Evolutionary conservation across 2,113 vertebrate genomes (phyloP).

Genomic region (Aphyosemion australe): DNA sequence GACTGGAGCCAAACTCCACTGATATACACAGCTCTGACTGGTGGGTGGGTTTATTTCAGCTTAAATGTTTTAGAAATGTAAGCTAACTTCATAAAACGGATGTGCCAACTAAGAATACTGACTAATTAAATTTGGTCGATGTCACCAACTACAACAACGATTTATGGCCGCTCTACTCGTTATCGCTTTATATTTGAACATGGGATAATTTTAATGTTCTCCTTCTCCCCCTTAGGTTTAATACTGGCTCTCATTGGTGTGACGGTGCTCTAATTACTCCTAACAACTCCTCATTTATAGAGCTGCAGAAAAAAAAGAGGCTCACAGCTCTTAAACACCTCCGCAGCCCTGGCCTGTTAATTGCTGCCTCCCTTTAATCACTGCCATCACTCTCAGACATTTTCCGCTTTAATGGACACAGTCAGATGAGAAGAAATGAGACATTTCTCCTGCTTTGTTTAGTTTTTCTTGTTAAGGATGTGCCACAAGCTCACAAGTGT

Average conservation of each 20-base stretch:
- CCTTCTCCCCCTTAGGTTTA: neutral
- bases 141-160: no score
- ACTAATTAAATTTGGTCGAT: no score
- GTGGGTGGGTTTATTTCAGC: no score
- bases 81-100: no score
- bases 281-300: conserved; percentile 73
- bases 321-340: conserved; percentile 73
- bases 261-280: conserved; percentile 72
- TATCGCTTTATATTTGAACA: neutral
- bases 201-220: no score
- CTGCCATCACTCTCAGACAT: conserved; percentile 39
- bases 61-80: no score
- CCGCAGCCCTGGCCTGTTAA: conserved; percentile 62
- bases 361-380: conserved; percentile 65
- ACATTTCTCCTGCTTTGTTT: conserved; percentile 20
- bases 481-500: conserved; percentile 47
- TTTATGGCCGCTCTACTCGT: no score
- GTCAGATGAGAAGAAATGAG: conserved; percentile 36
- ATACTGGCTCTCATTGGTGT: conserved; percentile 22
- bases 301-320: conserved; percentile 64
- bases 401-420: conserved; percentile 39
- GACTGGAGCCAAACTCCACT: no score
- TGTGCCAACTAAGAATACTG: no score
- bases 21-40: no score
- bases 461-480: conserved; percentile 64